Percentiles rank a stretch among this genome's conserved stretches.
Evolutionary conservation across 2,888 invertebrate genomes (phyloP).

Genomic region (Chloroclystis v-ata): DNA sequence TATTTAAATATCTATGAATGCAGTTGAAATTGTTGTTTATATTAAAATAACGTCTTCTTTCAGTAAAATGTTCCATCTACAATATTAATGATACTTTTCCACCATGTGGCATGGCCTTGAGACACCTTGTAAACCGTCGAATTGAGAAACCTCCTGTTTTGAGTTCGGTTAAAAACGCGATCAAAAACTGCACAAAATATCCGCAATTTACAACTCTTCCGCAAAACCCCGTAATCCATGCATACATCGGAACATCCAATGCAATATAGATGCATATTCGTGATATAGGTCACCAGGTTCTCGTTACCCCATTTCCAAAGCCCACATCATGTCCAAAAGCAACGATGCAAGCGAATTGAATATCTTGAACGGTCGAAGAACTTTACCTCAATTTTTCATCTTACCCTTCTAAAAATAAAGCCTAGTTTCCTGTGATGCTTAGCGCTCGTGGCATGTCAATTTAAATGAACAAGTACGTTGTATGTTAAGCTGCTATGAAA

Average conservation of each 20-base stretch:
- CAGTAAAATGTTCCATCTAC: no score
- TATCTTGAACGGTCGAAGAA: conserved; percentile 31
- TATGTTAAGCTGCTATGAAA: conserved; percentile 24
- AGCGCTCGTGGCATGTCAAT: conserved; percentile 28
- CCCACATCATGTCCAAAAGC: conserved; percentile 31
- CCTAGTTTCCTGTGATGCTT: conserved; percentile 10
- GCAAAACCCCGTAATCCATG: conserved; percentile 18
- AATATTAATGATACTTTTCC: no score
- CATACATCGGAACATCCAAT: conserved; percentile 28
- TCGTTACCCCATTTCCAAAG: conserved; percentile 40
- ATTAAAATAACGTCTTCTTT: no score
- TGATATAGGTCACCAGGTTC: conserved; percentile 33
- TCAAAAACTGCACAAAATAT: conserved; percentile 8
- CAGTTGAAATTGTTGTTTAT: no score
- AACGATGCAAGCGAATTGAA: conserved; percentile 38
- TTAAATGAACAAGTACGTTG: conserved; percentile 26
- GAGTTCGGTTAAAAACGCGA: conserved; percentile 1
- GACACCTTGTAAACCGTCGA: no score
- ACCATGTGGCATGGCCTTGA: no score
- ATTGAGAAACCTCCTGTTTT: no score
- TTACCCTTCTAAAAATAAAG: conserved; percentile 11
- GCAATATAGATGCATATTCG: conserved; percentile 31
- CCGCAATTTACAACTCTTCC: conserved; percentile 12
- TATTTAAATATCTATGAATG: no score
- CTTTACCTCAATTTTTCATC: conserved; percentile 11